Evolutionary conservation across 2,113 vertebrate genomes (phyloP).

Genomic region (Malurus alboscapulatus): DNA sequence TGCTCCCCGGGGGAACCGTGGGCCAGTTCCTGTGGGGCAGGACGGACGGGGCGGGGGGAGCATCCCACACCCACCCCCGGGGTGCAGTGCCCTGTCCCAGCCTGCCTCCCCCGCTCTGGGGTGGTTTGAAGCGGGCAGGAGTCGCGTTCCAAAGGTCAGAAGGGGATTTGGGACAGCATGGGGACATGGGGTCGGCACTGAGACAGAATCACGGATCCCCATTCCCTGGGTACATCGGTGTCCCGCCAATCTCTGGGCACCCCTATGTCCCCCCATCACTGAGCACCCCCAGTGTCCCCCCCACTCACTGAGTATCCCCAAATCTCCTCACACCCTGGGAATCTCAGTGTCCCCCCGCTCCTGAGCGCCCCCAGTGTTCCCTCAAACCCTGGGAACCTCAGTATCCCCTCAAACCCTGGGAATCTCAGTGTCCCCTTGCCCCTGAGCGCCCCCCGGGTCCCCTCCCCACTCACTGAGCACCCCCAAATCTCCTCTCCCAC

Average conservation of each 20-base stretch:
- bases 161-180: neutral
- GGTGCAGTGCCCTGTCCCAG: neutral
- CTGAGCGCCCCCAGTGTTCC: neutral
- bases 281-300: too few relatives aligned
- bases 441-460: neutral
- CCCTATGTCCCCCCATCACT: too few relatives aligned
- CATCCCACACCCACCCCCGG: neutral
- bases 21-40: neutral
- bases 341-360: neutral
- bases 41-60: neutral
- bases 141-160: neutral
- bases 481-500: neutral
- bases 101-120: neutral
- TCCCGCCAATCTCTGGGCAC: rapidly evolving
- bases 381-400: neutral
- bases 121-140: neutral
- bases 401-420: neutral
- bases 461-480: too few relatives aligned
- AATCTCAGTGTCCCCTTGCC: neutral
- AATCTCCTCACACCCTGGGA: neutral
- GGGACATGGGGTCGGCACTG: neutral
- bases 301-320: too few relatives aligned
- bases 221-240: neutral
- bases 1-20: neutral
- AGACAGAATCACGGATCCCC: neutral